Percentiles rank a stretch among this genome's conserved stretches.
phyloP scores from a whole-genome alignment of 2,888 invertebrate genomes.

The Sesamia inferens region DNA sequence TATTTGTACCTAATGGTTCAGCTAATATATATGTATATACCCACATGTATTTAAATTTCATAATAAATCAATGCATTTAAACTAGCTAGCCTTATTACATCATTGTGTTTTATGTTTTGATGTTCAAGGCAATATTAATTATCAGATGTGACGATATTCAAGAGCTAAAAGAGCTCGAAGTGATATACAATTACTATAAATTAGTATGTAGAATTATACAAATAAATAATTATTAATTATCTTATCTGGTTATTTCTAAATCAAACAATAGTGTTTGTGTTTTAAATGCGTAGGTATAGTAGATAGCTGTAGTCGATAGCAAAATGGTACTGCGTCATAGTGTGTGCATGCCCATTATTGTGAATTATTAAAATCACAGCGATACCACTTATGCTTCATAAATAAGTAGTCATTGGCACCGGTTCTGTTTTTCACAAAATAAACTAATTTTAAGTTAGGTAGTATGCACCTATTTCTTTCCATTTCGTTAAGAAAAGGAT shows the following conservation, averaged over 20 bases:
- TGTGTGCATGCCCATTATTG: neutral
- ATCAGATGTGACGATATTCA: constrained; percentile 25
- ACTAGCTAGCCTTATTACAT: neutral
- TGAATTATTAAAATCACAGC: neutral
- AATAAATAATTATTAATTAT: constrained; percentile 33
- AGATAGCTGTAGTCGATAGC: neutral
- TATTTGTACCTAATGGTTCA: neutral
- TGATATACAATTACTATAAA: constrained; percentile 43
- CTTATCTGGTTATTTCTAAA: constrained; percentile 7
- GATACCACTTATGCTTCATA: neutral
- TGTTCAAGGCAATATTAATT: constrained; percentile 15
- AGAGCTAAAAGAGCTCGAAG: constrained; percentile 33
- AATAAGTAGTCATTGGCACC: neutral
- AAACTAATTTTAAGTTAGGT: too few relatives aligned
- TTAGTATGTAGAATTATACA: constrained; percentile 36
- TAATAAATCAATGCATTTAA: constrained; percentile 33
- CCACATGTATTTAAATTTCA: constrained; percentile 16
- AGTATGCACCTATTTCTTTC: too few relatives aligned
- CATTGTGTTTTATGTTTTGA: neutral
- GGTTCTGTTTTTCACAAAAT: too few relatives aligned
- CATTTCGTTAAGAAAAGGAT: too few relatives aligned
- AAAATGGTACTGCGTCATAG: neutral
- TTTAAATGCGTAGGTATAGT: constrained; percentile 2
- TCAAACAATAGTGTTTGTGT: neutral
- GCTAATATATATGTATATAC: too few relatives aligned